Base-by-base conservation (phyloP, 1,140 invertebrate species). In the Bombus superbus region DNA sequence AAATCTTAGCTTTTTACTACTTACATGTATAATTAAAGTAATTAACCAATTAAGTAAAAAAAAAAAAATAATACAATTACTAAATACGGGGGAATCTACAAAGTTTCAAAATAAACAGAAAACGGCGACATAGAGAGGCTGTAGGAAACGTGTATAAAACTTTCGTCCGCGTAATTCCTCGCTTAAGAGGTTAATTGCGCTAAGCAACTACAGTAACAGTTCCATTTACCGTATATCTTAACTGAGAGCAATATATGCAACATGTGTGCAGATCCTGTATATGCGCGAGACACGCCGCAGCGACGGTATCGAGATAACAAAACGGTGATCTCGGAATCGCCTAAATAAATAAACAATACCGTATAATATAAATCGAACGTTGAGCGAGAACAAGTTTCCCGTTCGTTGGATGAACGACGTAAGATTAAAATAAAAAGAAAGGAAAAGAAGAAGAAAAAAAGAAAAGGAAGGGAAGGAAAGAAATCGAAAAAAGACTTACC, bases 401-500 rank as follows among this genome's bases (percentile, higher is more conserved):
- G 40, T 71, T 79, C 25, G 47, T 35, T 66, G 69, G 44, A 75
- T 42, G 38, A 42, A 47, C 40, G 25, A 35, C 44, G 57, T 64
- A 53, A 40, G 15, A 38, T 47, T 40, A 40, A n/a, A 76, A 13
- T 13, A 28, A 44, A 22, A 40, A 40, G 22, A 38, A 28, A 1
- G 4, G 2, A 35, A 35, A 15, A 13, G 18, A 2, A 64, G 13
- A 62, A 11, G 13, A 42, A 72, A 42, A 42, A 35, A 15, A 35
- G 15, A 32, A 13, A 13, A 53, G 3, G 11, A 32, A 4, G 4
- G 22, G 8, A 62, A 32, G 35, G 18, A 0, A 42, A 38, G 18
- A 62, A 35, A 57, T 8, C 1, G 32, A 64, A 73, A 11, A 1
- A 59, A 32, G 59, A 94, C 96, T 96, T 91, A 96, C 96, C 96